Evolutionary conservation across 2,888 invertebrate species (phyloP).

Genomic region (Notocelia uddmanniana): DNA sequence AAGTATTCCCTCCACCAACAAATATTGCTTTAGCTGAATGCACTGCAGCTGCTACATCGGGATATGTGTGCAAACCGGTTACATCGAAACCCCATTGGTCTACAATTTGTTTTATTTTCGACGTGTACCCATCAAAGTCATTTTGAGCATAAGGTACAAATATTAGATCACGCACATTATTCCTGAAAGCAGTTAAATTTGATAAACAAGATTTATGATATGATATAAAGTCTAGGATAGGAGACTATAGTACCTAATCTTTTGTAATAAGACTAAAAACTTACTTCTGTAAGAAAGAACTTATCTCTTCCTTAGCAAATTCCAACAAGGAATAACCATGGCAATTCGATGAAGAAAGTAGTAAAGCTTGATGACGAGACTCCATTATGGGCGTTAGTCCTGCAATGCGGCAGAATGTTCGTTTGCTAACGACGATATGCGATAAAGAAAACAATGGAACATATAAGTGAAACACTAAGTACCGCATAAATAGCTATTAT

Average conservation of each 20-base stretch:
- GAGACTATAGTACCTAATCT: too few species aligned
- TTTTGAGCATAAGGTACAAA: slow-evolving; percentile 92
- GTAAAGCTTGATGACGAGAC: slow-evolving; percentile 82
- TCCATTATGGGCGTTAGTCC: slow-evolving; percentile 49
- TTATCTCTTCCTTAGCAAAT: slow-evolving; percentile 88
- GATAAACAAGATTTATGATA: background rate
- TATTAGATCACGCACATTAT: slow-evolving; percentile 87
- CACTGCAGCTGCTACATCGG: slow-evolving; percentile 85
- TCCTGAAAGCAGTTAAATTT: slow-evolving; percentile 77
- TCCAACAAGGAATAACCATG: slow-evolving; percentile 88
- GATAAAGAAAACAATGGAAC: slow-evolving; percentile 39
- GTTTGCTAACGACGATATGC: slow-evolving; percentile 24
- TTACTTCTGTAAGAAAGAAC: slow-evolving; percentile 86
- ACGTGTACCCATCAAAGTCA: slow-evolving; percentile 88
- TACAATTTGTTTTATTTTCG: slow-evolving; percentile 85
- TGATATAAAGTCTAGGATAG: background rate
- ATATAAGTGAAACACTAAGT: slow-evolving; percentile 31
- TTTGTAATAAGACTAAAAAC: slow-evolving; percentile 49
- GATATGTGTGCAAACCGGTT: slow-evolving; percentile 87
- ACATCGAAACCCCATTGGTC: slow-evolving; percentile 88
- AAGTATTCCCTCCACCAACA: slow-evolving; percentile 94
- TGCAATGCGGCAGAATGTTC: slow-evolving; percentile 11
- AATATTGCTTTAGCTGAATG: slow-evolving; percentile 89
- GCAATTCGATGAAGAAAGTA: slow-evolving; percentile 90
- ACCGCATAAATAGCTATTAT: slow-evolving; percentile 47